Evolutionary conservation across 35 echinoderm and acorn worm genomes (phyloP), one percentile per base, ranked within the genome.

Genomic region (Patiria miniata): DNA sequence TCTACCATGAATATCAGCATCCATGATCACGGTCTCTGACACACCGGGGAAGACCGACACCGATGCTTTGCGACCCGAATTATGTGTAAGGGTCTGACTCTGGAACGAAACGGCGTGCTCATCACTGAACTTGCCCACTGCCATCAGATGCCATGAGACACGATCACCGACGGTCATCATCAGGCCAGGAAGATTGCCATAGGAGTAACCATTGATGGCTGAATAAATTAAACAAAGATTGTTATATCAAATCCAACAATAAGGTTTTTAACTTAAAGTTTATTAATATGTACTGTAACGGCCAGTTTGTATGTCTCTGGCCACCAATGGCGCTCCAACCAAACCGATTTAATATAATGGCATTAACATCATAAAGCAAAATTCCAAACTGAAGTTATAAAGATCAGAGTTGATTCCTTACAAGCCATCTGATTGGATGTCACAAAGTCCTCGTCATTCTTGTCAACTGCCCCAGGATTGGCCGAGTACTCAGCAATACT

Each of bases 121-220:
- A 52, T 97, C 91, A 19, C 76, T 91, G 30, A 85, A 91, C 7
- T 79, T 47, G 14, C 95, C 95, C 10, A 99, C 68, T 29, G 61
- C 77, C 54, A 89, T 86, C 1, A 99, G 33, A 34, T 99, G 96
- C 89, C 89, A 99, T 26, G 78, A 92, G 10, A 94, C 83, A 5
- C 2, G 40, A 44, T 94, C 82, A 1, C 86, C 89, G 2, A 39
- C 86, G n/a, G 38, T 39, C 26, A 82, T 69, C 0, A 77, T 81
- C 8, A 94, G 18, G 12, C 44, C 42, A 39, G 77, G 81, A 4
- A 99, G 47, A 80, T 99, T 99, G 9, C 82, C 56, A 39, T 81
- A 99, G 37, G 83, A 86, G 36, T 58, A 84, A 44, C 96, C 96
- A 83, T 99, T 99, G 51, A 93, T 84, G 36, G 78, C 95, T 97